Evolutionary conservation across 2,797 vertebrate species (phyloP), one percentile per base, ranked within the genome.

Genomic region (Clarias pachynema): DNA sequence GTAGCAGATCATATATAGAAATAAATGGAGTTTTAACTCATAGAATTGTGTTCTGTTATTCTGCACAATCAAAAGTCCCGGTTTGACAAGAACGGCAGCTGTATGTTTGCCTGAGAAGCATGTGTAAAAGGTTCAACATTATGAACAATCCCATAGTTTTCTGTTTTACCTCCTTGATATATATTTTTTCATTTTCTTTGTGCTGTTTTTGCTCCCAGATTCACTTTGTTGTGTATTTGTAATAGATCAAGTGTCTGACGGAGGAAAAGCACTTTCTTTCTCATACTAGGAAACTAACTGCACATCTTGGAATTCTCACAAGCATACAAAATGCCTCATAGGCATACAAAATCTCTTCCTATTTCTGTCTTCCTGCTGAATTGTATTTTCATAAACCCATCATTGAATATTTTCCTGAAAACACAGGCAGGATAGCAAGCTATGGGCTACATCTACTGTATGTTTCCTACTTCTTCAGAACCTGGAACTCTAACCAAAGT

Each of bases 141-240:
- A 9, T 37, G 34, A 34, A 68, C 20, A 68, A 31, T 20, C 65
- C n/a, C 63, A 60, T 60, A 10, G 59, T n/a, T 14, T 37, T 34
- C 6, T 34, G 18, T 20, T 69, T 37, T 69, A 69, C 8, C 7
- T 22, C 31, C 37, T 44, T 8, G 12, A n/a, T 75, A 26, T 66
- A n/a, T 75, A 26, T 66, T n/a, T 85, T 56, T 65, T 26, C 18
- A 15, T 49, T 12, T 72, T 66, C 15, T 83, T 81, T 86, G 70
- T 84, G 57, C 53, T 66, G 8, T 37, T 60, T 59, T 22, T 29
- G 59, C 26, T 62, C 62, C 29, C 22, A 62, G 49, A 24, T 3
- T n/a, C 37, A 9, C 82, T 69, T 70, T 31, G 26, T 22, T 56
- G 15, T 34, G 26, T 70, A 62, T 63, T 80, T 79, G 37, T 7